These are phyloP conservation scores for Chlorodrepanis virens DNA, from an alignment of 2,113 vertebrate species.

Conservation along the genomic window DNA sequence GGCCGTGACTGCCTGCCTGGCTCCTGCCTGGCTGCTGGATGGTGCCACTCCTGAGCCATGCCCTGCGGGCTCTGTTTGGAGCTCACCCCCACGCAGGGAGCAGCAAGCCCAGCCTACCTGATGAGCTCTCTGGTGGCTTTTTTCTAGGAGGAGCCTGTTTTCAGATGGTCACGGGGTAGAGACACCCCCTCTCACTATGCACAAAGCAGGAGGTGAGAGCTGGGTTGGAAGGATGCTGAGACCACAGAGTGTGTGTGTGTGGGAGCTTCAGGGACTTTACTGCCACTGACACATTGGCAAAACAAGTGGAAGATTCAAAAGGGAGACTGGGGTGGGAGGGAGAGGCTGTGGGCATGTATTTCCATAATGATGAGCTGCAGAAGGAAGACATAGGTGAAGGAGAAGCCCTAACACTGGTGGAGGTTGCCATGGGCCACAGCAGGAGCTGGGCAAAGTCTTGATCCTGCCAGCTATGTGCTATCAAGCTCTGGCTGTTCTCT, in stretches of 20 bases:
- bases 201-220: background rate
- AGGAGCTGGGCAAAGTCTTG: background rate
- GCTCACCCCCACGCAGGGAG: background rate
- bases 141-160: background rate
- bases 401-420: background rate
- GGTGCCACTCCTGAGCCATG: background rate
- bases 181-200: background rate
- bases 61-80: background rate
- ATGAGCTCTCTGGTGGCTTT: background rate
- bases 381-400: background rate
- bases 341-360: background rate
- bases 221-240: background rate
- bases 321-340: background rate
- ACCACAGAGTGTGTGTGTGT: rapidly evolving
- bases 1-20: background rate
- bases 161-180: background rate
- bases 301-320: background rate
- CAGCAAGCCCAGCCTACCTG: background rate
- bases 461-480: background rate
- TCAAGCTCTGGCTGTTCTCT: background rate
- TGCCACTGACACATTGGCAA: background rate
- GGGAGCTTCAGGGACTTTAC: background rate
- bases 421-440: background rate
- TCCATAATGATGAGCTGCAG: background rate
- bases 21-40: background rate